A percentile compares a stretch with the other conserved stretches of the same genome.
Evolutionary conservation across 2,888 invertebrate species (phyloP).

Genomic region (Rotaria sp.): DNA sequence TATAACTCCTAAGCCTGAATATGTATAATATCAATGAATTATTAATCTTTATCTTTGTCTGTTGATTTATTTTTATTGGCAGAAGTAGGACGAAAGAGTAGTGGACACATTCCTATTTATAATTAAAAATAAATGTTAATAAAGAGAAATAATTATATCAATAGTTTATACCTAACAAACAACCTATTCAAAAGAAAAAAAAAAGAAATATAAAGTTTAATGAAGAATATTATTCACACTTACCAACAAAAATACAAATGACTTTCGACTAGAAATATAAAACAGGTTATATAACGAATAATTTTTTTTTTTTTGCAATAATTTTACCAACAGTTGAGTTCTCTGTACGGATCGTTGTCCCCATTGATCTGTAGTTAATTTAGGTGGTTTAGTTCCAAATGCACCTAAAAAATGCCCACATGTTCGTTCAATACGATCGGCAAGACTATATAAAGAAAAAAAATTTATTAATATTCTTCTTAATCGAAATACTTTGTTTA

Average conservation of each 20-base stretch:
- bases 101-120: slow-evolving; percentile 7
- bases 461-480: neutral
- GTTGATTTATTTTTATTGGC: neutral
- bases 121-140: neutral
- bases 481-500: neutral
- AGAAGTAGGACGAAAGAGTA: neutral
- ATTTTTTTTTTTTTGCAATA: neutral
- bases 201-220: neutral
- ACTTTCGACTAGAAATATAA: neutral
- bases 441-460: neutral
- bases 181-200: neutral
- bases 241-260: slow-evolving; percentile 16
- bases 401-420: neutral
- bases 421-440: slow-evolving; percentile 24
- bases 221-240: neutral
- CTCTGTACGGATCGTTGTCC: neutral
- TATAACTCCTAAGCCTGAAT: neutral
- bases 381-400: neutral
- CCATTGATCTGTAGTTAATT: neutral
- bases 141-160: neutral
- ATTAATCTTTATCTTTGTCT: neutral
- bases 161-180: neutral
- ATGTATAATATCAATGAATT: neutral
- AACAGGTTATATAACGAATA: neutral
- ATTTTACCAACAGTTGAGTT: neutral